These are phyloP conservation scores for Chymomyza amoena DNA, from an alignment of 2,888 invertebrate genomes.

Conservation along the genomic window DNA sequence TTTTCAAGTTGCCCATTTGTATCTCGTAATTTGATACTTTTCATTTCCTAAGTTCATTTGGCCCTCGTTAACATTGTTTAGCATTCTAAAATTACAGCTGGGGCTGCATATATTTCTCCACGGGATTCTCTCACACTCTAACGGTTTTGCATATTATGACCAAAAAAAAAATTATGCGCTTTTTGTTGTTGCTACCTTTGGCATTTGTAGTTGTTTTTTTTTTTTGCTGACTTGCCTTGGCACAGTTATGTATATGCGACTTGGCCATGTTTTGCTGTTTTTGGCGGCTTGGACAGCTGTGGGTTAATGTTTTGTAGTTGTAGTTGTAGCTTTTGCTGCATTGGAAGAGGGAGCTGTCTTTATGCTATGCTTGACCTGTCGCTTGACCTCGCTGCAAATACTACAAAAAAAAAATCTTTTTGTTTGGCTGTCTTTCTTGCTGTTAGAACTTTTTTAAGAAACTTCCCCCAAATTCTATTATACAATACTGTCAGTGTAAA, in stretches of 20 bases:
- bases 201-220: slow-evolving; percentile 30
- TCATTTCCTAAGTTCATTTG: slow-evolving; percentile 47
- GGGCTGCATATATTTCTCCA: not conserved
- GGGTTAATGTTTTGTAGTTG: slow-evolving; percentile 15
- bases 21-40: slow-evolving; percentile 55
- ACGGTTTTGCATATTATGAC: slow-evolving; percentile 59
- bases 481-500: too few species aligned
- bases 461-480: not conserved
- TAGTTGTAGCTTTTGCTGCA: slow-evolving; percentile 6
- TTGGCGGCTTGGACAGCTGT: slow-evolving; percentile 26
- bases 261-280: slow-evolving; percentile 38
- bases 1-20: not conserved
- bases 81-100: slow-evolving; percentile 50
- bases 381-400: not conserved
- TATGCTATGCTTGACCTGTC: slow-evolving; percentile 31
- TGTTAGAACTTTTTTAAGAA: not conserved
- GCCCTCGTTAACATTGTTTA: slow-evolving; percentile 55
- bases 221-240: slow-evolving; percentile 48
- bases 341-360: not conserved
- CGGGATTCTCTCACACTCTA: slow-evolving; percentile 24
- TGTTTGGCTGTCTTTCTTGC: not conserved
- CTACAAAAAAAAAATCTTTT: not conserved
- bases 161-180: slow-evolving; percentile 18
- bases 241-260: slow-evolving; percentile 61
- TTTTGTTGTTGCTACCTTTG: slow-evolving; percentile 18